phyloP scores from a whole-genome alignment of 2,797 vertebrate species.

The Pseudochirops cupreus region DNA sequence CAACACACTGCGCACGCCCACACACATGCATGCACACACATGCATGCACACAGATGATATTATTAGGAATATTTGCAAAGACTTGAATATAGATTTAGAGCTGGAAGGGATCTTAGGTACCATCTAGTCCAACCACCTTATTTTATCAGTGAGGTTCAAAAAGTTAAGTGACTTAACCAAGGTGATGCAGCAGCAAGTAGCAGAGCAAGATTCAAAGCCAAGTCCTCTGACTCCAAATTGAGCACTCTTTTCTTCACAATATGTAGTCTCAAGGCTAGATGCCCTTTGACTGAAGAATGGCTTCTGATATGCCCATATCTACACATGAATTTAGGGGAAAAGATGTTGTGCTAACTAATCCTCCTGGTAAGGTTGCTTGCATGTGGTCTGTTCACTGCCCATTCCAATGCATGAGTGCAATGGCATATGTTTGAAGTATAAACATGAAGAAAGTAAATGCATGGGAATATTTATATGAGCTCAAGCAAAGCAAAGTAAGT shows the following conservation, averaged over 20 bases:
- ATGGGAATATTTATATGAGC: not conserved
- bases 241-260: not conserved
- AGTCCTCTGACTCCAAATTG: not conserved
- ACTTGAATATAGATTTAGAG: not conserved
- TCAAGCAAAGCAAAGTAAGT: not conserved
- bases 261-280: not conserved
- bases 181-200: not conserved
- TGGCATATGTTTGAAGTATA: not conserved
- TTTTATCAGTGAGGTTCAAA: not conserved
- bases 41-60: not conserved
- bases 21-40: not conserved
- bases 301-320: slow-evolving; percentile 48
- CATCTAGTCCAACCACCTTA: not conserved
- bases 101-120: not conserved
- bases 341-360: slow-evolving; percentile 38
- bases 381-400: not conserved
- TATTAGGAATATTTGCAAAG: not conserved
- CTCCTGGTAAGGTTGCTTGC: not conserved
- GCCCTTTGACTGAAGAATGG: not conserved
- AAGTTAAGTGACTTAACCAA: not conserved
- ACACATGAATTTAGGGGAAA: slow-evolving; percentile 33
- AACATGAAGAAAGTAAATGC: not conserved
- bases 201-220: not conserved
- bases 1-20: not conserved
- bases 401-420: not conserved